Percentiles rank a stretch among this genome's conserved stretches.
Conservation (phyloP, 23 tunicate species). For the Trididemnum miniatum region DNA sequence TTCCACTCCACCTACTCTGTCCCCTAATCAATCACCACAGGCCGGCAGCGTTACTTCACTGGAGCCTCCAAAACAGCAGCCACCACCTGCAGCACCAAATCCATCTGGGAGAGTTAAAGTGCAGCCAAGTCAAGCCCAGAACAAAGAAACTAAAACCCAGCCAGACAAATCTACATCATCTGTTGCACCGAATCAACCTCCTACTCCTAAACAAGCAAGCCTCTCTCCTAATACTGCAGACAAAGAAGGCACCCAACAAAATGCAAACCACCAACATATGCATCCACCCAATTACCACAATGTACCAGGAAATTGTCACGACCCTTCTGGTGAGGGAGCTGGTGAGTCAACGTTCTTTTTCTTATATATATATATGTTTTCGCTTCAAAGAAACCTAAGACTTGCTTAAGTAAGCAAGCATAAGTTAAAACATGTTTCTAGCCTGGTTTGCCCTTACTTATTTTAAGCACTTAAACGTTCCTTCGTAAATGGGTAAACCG, state of each 20-base stretch:
- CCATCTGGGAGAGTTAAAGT: background rate
- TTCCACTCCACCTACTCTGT: background rate
- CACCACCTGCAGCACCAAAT: background rate
- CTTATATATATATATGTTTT: too few relatives aligned
- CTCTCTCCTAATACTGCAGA: background rate
- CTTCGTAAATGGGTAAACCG: too few relatives aligned
- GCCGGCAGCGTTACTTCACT: background rate
- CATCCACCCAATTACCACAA: slow-evolving; percentile 8
- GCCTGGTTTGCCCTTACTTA: too few relatives aligned
- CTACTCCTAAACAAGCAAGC: background rate
- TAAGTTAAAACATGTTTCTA: too few relatives aligned
- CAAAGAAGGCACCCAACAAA: background rate
- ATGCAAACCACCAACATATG: background rate
- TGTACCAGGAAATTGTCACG: slow-evolving; percentile 9
- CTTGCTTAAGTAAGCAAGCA: too few relatives aligned
- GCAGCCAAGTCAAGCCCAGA: background rate
- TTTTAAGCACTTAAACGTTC: too few relatives aligned
- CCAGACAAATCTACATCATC: background rate
- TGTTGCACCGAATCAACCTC: background rate
- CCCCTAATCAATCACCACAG: background rate
- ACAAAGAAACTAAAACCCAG: background rate
- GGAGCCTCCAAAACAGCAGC: background rate
- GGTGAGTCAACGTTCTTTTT: too few relatives aligned
- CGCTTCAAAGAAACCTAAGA: too few relatives aligned
- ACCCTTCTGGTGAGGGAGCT: background rate